Conservation (phyloP, 2,888 invertebrate genomes). For the Pecten maximus region DNA sequence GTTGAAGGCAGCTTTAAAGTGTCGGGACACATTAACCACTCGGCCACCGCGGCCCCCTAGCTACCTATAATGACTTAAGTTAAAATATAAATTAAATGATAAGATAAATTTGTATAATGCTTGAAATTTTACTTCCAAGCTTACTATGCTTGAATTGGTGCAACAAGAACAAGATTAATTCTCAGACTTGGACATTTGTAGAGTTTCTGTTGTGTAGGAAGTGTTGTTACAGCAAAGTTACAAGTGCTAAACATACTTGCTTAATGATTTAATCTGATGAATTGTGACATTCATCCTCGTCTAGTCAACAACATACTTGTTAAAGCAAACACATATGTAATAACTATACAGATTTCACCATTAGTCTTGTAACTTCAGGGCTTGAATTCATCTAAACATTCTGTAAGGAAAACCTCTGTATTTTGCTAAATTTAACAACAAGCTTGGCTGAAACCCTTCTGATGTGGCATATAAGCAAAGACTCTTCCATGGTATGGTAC, state of each 20-base stretch:
- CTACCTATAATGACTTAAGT: too few relatives aligned
- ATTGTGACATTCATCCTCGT: not conserved
- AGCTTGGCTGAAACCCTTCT: too few relatives aligned
- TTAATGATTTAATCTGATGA: slow-evolving; percentile 28
- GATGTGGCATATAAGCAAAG: too few relatives aligned
- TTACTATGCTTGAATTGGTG: not conserved
- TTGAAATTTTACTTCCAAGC: not conserved
- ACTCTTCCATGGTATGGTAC: too few relatives aligned
- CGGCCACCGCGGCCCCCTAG: too few relatives aligned
- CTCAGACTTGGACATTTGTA: not conserved
- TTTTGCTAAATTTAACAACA: too few relatives aligned
- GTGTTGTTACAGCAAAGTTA: slow-evolving; percentile 14
- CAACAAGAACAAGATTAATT: not conserved
- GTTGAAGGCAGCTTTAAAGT: too few relatives aligned
- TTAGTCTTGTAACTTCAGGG: not conserved
- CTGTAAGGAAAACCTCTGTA: not conserved
- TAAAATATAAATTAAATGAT: too few relatives aligned
- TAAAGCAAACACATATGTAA: not conserved
- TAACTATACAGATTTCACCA: not conserved
- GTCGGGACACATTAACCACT: too few relatives aligned
- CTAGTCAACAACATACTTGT: slow-evolving; percentile 15
- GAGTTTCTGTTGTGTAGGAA: slow-evolving; percentile 16
- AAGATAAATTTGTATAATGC: too few relatives aligned
- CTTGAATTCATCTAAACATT: not conserved
- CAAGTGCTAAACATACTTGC: slow-evolving; percentile 25